These are phyloP conservation scores for Drosophila littoralis DNA, from an alignment of 1,140 invertebrate genomes.

Conservation along the genomic window DNA sequence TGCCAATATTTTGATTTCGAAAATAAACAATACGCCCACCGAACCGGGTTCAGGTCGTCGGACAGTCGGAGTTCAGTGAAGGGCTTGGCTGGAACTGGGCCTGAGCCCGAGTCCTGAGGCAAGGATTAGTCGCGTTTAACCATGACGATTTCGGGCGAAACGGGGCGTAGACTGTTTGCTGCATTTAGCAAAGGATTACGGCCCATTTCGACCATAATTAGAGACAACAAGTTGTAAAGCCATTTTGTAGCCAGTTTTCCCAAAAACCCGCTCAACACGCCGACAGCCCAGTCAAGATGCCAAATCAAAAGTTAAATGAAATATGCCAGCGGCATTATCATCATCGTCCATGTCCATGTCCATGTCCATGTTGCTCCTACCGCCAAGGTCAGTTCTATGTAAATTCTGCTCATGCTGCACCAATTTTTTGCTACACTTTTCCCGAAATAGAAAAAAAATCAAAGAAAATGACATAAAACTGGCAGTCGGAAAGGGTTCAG, in stretches of 20 bases:
- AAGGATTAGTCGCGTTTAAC: constrained; percentile 78
- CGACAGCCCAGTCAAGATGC: constrained; percentile 52
- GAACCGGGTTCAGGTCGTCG: constrained; percentile 45
- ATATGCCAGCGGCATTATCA: neutral
- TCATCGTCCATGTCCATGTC: neutral
- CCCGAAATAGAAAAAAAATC: constrained; percentile 15
- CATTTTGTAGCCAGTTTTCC: neutral
- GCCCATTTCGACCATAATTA: constrained; percentile 82
- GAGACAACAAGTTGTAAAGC: constrained; percentile 83
- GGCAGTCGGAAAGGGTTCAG: constrained; percentile 23
- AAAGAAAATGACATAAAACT: constrained; percentile 44
- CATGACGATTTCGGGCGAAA: constrained; percentile 64
- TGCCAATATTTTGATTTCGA: constrained; percentile 82
- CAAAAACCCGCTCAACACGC: constrained; percentile 19
- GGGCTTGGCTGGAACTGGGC: constrained; percentile 23
- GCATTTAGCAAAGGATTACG: constrained; percentile 81
- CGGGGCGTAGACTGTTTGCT: constrained; percentile 69
- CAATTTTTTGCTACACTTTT: constrained; percentile 77
- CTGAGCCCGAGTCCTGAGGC: neutral
- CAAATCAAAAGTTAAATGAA: constrained; percentile 81
- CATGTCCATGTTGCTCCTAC: neutral
- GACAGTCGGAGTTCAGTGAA: constrained; percentile 12
- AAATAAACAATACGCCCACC: constrained; percentile 78
- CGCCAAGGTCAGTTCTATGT: constrained; percentile 69
- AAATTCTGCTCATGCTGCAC: constrained; percentile 53